These are phyloP conservation scores for Syrmaticus mikado DNA, from an alignment of 2,113 vertebrate species.

Conservation along the genomic window DNA sequence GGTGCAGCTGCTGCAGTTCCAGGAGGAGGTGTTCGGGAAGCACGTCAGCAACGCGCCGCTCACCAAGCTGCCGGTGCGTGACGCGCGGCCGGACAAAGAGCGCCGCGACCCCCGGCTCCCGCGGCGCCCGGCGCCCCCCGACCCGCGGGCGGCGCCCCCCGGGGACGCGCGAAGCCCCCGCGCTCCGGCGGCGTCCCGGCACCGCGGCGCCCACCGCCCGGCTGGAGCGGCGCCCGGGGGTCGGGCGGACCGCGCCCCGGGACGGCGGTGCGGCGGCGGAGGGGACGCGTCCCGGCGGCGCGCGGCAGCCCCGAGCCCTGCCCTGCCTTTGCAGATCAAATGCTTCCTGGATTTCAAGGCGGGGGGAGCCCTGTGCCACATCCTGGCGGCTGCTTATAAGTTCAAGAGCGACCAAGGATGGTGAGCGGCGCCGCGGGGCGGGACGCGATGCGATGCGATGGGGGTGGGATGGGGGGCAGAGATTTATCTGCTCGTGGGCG, in stretches of 20 bases:
- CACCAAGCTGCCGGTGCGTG: constrained; percentile 90
- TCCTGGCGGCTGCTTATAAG: constrained; percentile 97
- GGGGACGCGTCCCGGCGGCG: neutral
- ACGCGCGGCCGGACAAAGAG: neutral
- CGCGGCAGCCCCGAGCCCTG: neutral
- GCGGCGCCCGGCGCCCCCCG: too few species aligned
- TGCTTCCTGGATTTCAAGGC: constrained; percentile 98
- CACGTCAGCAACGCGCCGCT: constrained; percentile 98
- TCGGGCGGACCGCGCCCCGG: neutral
- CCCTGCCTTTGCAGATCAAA: constrained; percentile 87
- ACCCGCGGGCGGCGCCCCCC: too few species aligned
- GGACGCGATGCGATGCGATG: neutral
- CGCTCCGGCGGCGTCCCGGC: too few species aligned
- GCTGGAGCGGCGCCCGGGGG: too few species aligned
- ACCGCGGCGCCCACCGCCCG: too few species aligned
- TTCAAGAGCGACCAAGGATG: constrained; percentile 99
- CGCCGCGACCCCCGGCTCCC: too few species aligned
- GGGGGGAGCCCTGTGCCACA: constrained; percentile 94
- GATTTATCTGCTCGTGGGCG: neutral
- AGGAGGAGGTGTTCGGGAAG: constrained; percentile 96
- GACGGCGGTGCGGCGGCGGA: accelerated
- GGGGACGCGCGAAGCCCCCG: too few species aligned
- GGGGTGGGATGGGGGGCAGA: neutral
- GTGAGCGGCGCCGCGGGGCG: constrained; percentile 75
- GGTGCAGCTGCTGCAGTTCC: constrained; percentile 95